phyloP scores from a whole-genome alignment of 2,888 invertebrate genomes.

The Epinotia brunnichana region DNA sequence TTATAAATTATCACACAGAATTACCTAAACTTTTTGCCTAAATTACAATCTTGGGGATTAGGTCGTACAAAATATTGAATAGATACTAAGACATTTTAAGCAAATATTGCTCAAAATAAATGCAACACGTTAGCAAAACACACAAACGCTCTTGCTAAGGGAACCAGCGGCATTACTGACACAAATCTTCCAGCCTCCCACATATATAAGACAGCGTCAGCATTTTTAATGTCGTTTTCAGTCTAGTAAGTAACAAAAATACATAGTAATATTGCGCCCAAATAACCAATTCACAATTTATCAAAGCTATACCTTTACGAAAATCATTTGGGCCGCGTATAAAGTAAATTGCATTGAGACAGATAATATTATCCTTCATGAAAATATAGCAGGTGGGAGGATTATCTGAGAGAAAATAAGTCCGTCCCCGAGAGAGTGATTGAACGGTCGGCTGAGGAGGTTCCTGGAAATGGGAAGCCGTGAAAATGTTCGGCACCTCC shows the following conservation, averaged over 20 bases:
- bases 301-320: background rate
- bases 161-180: no score
- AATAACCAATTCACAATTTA: background rate
- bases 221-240: no score
- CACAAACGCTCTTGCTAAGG: no score
- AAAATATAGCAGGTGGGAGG: slow-evolving; percentile 42
- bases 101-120: no score
- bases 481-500: slow-evolving; percentile 33
- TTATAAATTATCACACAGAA: no score
- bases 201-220: no score
- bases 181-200: no score
- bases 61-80: no score
- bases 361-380: slow-evolving; percentile 38
- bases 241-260: background rate
- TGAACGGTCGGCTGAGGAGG: slow-evolving; percentile 38
- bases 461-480: slow-evolving; percentile 32
- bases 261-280: background rate
- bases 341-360: slow-evolving; percentile 33
- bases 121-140: no score
- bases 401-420: slow-evolving; percentile 42
- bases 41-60: no score
- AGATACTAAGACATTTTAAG: no score
- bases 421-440: slow-evolving; percentile 41
- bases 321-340: slow-evolving; percentile 9
- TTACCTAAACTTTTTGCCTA: no score